Conservation (phyloP, 2,113 vertebrate species). For the Nothocercus nigrocapillus region DNA sequence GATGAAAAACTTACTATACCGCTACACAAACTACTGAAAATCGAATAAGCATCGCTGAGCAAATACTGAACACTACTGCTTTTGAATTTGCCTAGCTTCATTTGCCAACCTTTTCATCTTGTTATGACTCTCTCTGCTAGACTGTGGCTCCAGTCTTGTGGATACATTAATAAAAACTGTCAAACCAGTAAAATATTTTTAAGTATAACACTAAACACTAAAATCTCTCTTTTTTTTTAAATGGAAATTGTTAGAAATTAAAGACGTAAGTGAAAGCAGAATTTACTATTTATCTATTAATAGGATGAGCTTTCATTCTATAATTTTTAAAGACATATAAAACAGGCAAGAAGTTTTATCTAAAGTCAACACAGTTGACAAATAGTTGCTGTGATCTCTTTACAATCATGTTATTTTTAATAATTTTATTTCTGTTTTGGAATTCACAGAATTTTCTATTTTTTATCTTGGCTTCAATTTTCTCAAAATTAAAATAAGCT, state of each 20-base stretch:
- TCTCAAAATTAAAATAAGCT: not conserved
- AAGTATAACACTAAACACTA: not conserved
- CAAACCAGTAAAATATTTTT: not conserved
- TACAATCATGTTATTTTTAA: not conserved
- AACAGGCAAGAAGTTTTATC: not conserved
- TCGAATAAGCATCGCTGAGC: not conserved
- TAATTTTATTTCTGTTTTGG: not conserved
- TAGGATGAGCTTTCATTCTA: not conserved
- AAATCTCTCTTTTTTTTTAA: not conserved
- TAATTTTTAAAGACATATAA: not conserved
- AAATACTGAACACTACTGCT: not conserved
- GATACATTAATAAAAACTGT: not conserved
- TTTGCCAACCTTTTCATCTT: constrained; percentile 23
- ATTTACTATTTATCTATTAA: not conserved
- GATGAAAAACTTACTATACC: not conserved
- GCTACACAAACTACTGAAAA: not conserved
- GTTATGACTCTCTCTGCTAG: not conserved
- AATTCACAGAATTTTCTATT: not conserved
- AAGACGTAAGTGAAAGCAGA: not conserved
- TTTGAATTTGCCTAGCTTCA: not conserved
- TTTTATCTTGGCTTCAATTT: not conserved
- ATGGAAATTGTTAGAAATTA: not conserved
- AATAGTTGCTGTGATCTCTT: not conserved
- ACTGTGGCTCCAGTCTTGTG: not conserved
- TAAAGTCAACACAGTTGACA: not conserved